These are phyloP conservation scores for Noctua janthina DNA, from an alignment of 2,888 invertebrate species.

Conservation along the genomic window DNA sequence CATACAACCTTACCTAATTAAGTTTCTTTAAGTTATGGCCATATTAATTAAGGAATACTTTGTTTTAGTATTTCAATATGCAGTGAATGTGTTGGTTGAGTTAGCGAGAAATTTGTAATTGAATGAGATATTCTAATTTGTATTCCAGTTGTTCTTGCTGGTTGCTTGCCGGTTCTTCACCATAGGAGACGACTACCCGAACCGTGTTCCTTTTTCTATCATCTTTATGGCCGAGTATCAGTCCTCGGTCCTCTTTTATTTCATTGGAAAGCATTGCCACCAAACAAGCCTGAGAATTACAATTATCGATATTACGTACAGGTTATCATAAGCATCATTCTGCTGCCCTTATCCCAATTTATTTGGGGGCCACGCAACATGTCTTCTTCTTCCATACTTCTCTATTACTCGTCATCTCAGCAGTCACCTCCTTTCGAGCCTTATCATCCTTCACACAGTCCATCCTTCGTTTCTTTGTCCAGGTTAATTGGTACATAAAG, in stretches of 20 bases:
- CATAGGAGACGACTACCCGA: no score
- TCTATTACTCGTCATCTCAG: no score
- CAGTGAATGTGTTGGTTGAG: constrained; percentile 47
- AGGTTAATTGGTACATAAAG: background rate
- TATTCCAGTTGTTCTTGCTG: background rate
- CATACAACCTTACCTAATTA: constrained; percentile 61
- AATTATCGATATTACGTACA: background rate
- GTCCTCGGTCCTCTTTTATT: background rate
- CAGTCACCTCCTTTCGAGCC: no score
- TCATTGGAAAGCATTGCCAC: background rate
- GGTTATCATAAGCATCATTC: no score
- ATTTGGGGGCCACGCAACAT: no score
- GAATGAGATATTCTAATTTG: constrained; percentile 14
- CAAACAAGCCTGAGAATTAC: background rate
- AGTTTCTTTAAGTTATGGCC: constrained; percentile 34
- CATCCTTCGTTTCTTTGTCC: no score
- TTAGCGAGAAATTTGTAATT: constrained; percentile 10
- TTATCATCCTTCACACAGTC: no score
- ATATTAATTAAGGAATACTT: constrained; percentile 67
- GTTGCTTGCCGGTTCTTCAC: background rate
- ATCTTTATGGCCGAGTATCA: background rate
- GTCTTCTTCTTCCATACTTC: no score
- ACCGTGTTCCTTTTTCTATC: background rate
- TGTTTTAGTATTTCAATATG: constrained; percentile 62
- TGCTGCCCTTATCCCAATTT: no score